phyloP scores from a whole-genome alignment of 2,113 vertebrate species.

The Phycodurus eques region DNA sequence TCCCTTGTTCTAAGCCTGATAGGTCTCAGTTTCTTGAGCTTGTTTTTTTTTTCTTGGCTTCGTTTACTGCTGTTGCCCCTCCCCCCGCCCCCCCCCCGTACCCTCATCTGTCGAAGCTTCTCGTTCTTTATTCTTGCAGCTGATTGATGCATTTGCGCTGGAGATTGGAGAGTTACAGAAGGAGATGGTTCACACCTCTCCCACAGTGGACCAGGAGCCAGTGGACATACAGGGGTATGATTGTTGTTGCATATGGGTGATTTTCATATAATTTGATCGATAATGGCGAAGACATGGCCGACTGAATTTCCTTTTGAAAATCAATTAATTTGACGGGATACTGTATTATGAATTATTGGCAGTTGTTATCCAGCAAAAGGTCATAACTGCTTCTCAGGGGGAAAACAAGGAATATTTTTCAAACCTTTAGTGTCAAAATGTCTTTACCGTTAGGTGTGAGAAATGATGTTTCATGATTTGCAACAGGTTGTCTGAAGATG shows the following conservation, averaged over 20 bases:
- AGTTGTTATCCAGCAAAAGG: no score
- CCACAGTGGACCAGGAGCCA: constrained; percentile 48
- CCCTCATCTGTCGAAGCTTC: background rate
- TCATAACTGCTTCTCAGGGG: no score
- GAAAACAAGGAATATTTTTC: no score
- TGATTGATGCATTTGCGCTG: constrained; percentile 88
- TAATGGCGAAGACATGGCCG: no score
- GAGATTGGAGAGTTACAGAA: constrained; percentile 92
- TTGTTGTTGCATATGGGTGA: background rate
- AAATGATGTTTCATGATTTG: no score
- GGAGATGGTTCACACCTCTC: constrained; percentile 85
- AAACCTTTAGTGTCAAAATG: no score
- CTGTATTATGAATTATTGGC: no score
- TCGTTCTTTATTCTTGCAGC: constrained; percentile 65
- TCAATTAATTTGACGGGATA: no score
- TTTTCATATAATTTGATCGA: no score
- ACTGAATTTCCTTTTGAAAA: no score
- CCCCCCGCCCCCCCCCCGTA: background rate
- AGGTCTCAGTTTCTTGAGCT: background rate
- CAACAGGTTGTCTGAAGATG: no score
- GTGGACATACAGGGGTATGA: constrained; percentile 49
- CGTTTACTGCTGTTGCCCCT: background rate
- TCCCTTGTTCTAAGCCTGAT: constrained; percentile 25
- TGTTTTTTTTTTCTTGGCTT: constrained; percentile 19
- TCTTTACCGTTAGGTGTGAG: no score